Conservation (phyloP, 2,888 invertebrate genomes). For the Mimumesa dahlbomi region DNA sequence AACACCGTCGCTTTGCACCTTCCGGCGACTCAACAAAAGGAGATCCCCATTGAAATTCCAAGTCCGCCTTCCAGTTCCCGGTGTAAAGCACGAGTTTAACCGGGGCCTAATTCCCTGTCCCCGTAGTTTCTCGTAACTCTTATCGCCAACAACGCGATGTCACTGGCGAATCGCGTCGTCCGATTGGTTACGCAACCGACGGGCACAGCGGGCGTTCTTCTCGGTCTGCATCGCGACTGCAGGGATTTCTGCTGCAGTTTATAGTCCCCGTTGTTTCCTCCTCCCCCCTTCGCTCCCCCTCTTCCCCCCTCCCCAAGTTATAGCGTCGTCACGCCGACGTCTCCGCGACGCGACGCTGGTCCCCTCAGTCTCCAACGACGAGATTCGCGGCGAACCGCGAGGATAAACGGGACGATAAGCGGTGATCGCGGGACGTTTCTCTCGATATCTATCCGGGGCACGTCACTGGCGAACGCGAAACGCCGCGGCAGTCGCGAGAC, state of each 20-base stretch:
- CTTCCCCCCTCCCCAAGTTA: too few species aligned
- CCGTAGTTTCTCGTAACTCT: too few species aligned
- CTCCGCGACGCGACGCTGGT: constrained; percentile 4
- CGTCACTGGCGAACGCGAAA: neutral
- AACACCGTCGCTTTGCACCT: too few species aligned
- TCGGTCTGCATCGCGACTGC: constrained; percentile 44
- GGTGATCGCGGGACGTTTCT: neutral
- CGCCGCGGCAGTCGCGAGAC: constrained; percentile 59
- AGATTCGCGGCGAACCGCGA: constrained; percentile 36
- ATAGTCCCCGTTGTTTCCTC: constrained; percentile 41
- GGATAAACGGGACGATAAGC: constrained; percentile 26
- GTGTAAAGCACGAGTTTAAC: too few species aligned
- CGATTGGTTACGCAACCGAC: constrained; percentile 68
- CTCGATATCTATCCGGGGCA: too few species aligned
- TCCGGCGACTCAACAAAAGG: too few species aligned
- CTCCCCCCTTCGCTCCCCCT: too few species aligned
- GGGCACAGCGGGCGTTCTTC: constrained; percentile 36
- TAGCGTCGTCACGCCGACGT: constrained; percentile 14
- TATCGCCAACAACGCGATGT: constrained; percentile 29
- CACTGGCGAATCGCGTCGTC: constrained; percentile 49
- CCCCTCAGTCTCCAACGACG: constrained; percentile 8
- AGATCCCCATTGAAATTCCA: too few species aligned
- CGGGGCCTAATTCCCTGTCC: too few species aligned
- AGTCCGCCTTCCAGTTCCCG: too few species aligned
- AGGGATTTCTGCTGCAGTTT: constrained; percentile 53